phyloP scores from a whole-genome alignment of 2,888 invertebrate genomes.

The Drosophila percnosoma region DNA sequence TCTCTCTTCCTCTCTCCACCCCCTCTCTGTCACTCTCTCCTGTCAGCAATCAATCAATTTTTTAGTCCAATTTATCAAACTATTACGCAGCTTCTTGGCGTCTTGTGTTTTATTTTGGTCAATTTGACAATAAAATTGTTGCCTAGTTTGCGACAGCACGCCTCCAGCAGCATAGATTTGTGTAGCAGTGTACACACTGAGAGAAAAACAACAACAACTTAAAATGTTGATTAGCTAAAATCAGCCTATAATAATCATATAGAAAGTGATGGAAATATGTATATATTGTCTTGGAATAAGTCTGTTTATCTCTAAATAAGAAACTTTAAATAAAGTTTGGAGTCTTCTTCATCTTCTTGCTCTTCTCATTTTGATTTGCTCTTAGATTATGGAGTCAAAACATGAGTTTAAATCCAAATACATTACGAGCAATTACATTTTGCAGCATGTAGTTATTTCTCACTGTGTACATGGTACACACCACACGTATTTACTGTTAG shows the following conservation, averaged over 20 bases:
- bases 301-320: not conserved
- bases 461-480: not conserved
- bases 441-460: not conserved
- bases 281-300: too few relatives aligned
- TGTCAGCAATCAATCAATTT: constrained; percentile 74
- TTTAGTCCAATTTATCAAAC: constrained; percentile 77
- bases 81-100: constrained; percentile 51
- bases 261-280: fast-evolving
- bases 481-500: constrained; percentile 13
- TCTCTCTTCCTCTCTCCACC: not conserved
- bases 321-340: not conserved
- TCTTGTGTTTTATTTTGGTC: constrained; percentile 30
- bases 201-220: not conserved
- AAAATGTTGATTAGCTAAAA: not conserved
- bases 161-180: constrained; percentile 21
- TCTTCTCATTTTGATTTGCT: not conserved
- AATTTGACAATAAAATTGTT: constrained; percentile 55
- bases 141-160: constrained; percentile 69
- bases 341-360: not conserved
- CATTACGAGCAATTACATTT: not conserved
- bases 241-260: fast-evolving
- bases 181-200: constrained; percentile 12
- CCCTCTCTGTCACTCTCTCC: not conserved
- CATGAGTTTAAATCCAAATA: not conserved
- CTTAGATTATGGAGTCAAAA: not conserved